Conservation (phyloP, 2,888 invertebrate genomes). For the Microplitis deprimator region DNA sequence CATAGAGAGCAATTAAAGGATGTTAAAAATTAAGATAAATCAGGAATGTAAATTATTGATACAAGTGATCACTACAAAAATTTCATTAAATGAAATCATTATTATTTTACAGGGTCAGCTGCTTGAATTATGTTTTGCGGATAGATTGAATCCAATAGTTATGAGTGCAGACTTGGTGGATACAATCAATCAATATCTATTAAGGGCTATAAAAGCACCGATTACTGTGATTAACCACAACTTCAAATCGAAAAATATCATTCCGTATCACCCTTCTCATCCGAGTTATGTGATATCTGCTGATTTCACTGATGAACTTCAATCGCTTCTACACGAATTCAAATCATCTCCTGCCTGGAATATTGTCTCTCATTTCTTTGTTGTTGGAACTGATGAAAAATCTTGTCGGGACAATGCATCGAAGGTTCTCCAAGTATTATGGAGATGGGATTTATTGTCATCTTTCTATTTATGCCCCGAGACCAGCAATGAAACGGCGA, state of each 20-base stretch:
- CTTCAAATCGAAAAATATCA: neutral
- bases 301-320: neutral
- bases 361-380: neutral
- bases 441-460: slow-evolving; percentile 10
- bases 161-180: neutral
- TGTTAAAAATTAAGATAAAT: too few relatives aligned
- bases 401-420: neutral
- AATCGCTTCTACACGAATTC: neutral
- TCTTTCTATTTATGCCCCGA: neutral
- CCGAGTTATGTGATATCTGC: neutral
- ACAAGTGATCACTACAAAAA: too few relatives aligned
- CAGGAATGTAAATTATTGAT: too few relatives aligned
- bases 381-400: neutral
- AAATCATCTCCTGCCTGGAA: neutral
- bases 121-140: neutral
- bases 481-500: neutral
- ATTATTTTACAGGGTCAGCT: neutral
- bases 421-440: neutral
- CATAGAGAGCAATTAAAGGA: too few relatives aligned
- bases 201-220: neutral
- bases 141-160: neutral
- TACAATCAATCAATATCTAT: neutral
- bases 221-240: neutral
- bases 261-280: neutral
- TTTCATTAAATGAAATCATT: neutral